These are phyloP conservation scores for Liodrosophila aerea DNA, from an alignment of 2,888 invertebrate species.

Conservation along the genomic window DNA sequence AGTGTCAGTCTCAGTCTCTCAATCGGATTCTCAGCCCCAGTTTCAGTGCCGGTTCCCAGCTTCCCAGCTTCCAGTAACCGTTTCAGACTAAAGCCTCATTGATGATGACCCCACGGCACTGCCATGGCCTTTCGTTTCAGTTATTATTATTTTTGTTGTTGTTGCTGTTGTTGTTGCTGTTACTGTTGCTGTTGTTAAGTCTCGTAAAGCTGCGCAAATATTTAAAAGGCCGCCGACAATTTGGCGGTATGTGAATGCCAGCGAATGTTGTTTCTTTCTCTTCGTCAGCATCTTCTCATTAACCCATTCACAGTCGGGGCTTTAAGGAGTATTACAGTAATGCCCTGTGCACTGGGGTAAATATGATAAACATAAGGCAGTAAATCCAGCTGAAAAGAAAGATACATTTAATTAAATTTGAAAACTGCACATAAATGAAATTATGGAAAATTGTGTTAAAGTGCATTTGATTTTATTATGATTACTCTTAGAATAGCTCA, in stretches of 20 bases:
- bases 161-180: slow-evolving; percentile 9
- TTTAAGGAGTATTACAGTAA: too few relatives aligned
- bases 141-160: slow-evolving; percentile 9
- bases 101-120: slow-evolving; percentile 53
- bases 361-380: too few relatives aligned
- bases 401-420: too few relatives aligned
- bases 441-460: too few relatives aligned
- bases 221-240: slow-evolving; percentile 53
- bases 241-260: slow-evolving; percentile 51
- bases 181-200: slow-evolving; percentile 26
- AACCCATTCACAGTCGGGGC: too few relatives aligned
- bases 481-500: too few relatives aligned
- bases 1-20: too few relatives aligned
- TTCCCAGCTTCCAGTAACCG: slow-evolving; percentile 19
- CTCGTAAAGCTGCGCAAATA: slow-evolving; percentile 48
- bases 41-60: slow-evolving; percentile 21
- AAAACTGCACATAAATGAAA: too few relatives aligned
- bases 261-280: slow-evolving; percentile 21
- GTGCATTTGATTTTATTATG: too few relatives aligned
- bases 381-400: too few relatives aligned
- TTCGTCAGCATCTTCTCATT: slow-evolving; percentile 5
- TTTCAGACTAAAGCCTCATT: slow-evolving; percentile 35
- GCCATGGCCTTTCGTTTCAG: slow-evolving; percentile 46
- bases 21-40: slow-evolving; percentile 10
- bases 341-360: background rate